These are phyloP conservation scores for Nixonia krombeini DNA, from an alignment of 1,140 invertebrate species.

Conservation along the genomic window DNA sequence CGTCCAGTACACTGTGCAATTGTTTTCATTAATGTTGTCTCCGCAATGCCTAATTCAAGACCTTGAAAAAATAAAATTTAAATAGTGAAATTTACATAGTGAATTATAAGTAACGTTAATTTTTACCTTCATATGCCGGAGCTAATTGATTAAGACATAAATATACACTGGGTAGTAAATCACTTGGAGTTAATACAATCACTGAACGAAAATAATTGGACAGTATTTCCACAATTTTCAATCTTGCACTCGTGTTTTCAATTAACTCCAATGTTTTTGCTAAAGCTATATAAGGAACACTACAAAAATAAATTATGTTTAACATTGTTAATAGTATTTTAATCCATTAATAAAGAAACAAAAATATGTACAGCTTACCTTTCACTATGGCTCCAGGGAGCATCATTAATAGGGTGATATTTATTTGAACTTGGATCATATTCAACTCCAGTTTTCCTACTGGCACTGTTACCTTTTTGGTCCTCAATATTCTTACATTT, in stretches of 20 bases:
- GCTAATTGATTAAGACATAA: slow-evolving; percentile 96
- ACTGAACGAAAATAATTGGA: slow-evolving; percentile 96
- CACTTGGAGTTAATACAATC: slow-evolving; percentile 87
- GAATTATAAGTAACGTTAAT: no score
- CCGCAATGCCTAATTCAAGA: slow-evolving; percentile 93
- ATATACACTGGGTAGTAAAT: slow-evolving; percentile 92
- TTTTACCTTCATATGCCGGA: slow-evolving; percentile 94
- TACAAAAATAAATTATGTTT: slow-evolving; percentile 66
- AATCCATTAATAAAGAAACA: no score
- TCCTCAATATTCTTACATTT: slow-evolving; percentile 42
- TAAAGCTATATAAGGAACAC: slow-evolving; percentile 93
- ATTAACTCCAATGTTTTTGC: slow-evolving; percentile 93
- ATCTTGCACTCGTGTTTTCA: slow-evolving; percentile 87
- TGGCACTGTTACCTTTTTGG: slow-evolving; percentile 18
- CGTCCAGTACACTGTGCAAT: slow-evolving; percentile 94
- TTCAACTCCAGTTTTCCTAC: slow-evolving; percentile 20
- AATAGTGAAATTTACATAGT: no score
- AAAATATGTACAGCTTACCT: no score
- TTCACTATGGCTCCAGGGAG: slow-evolving; percentile 85
- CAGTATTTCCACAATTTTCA: slow-evolving; percentile 96
- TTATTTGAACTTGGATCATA: slow-evolving; percentile 85
- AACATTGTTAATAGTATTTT: slow-evolving; percentile 3
- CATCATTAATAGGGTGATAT: slow-evolving; percentile 93
- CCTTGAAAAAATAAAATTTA: slow-evolving; percentile 70
- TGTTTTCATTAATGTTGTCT: slow-evolving; percentile 94